Evolutionary conservation across 2,797 vertebrate genomes (phyloP).

Genomic region (Lithobates sylvaticus): DNA sequence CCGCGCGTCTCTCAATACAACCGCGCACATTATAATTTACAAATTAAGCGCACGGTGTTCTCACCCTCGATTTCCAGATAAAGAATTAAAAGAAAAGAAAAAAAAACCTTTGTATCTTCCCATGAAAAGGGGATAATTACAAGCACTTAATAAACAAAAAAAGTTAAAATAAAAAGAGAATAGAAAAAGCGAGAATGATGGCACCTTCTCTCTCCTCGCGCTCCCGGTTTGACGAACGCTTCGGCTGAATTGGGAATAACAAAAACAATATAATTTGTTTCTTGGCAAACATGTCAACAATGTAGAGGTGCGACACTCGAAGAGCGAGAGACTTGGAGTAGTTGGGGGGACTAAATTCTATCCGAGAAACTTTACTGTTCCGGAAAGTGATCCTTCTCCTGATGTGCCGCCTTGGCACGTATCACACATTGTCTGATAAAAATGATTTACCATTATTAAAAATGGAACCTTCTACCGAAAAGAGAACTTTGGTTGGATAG

Average conservation of each 20-base stretch:
- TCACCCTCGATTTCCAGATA: conserved; percentile 72
- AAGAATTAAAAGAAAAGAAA: neutral
- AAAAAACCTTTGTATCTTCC: conserved; percentile 70
- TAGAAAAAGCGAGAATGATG: conserved; percentile 58
- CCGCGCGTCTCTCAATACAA: conserved; percentile 66
- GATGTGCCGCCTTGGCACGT: no score
- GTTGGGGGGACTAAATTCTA: no score
- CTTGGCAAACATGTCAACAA: conserved; percentile 54
- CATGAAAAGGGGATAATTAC: conserved; percentile 71
- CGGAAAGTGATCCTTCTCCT: no score
- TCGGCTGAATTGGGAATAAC: conserved; percentile 54
- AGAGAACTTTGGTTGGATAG: no score
- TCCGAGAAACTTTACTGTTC: no score
- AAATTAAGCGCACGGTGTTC: conserved; percentile 72
- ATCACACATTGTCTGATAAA: no score
- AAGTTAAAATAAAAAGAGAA: conserved; percentile 56
- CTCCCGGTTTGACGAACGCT: conserved; percentile 65
- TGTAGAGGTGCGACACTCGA: conserved; percentile 58
- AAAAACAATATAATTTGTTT: conserved; percentile 59
- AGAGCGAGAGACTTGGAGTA: no score
- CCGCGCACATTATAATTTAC: conserved; percentile 74
- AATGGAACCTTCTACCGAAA: no score
- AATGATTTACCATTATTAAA: no score
- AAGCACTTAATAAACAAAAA: conserved; percentile 70
- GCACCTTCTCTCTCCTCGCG: conserved; percentile 36